phyloP scores from a whole-genome alignment of 2,888 invertebrate species.

The Spisula solida region DNA sequence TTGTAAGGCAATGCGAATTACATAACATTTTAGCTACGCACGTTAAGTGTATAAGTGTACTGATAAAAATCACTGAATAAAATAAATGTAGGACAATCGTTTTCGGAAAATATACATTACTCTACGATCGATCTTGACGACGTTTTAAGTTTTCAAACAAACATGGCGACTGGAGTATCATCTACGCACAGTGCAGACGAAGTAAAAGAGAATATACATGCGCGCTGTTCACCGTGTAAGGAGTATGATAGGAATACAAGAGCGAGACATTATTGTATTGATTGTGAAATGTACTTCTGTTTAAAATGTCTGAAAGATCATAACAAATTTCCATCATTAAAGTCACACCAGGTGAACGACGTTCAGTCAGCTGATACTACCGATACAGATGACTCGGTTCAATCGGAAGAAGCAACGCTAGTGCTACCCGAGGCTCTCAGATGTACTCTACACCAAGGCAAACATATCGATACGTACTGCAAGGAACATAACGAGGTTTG shows the following conservation, averaged over 20 bases:
- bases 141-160: too few relatives aligned
- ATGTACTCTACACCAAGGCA: slow-evolving; percentile 17
- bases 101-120: background rate
- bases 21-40: too few relatives aligned
- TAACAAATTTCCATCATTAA: background rate
- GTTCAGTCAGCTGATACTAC: background rate
- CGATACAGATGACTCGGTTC: background rate
- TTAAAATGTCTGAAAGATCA: background rate
- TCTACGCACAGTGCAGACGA: background rate
- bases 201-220: background rate
- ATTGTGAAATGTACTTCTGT: background rate
- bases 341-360: background rate
- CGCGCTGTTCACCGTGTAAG: background rate
- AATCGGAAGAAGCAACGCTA: background rate
- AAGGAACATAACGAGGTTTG: slow-evolving; percentile 34
- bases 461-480: slow-evolving; percentile 26
- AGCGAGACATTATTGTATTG: slow-evolving; percentile 5
- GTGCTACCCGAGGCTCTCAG: background rate
- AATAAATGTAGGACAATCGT: background rate
- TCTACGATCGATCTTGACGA: too few relatives aligned
- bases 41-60: too few relatives aligned
- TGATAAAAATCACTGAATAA: too few relatives aligned
- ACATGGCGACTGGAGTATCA: background rate
- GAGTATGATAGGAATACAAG: background rate
- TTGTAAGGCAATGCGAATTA: too few relatives aligned